Evolutionary conservation across 2,888 invertebrate genomes (phyloP), one percentile per base, ranked within the genome.

Genomic region (Idaea biselata): DNA sequence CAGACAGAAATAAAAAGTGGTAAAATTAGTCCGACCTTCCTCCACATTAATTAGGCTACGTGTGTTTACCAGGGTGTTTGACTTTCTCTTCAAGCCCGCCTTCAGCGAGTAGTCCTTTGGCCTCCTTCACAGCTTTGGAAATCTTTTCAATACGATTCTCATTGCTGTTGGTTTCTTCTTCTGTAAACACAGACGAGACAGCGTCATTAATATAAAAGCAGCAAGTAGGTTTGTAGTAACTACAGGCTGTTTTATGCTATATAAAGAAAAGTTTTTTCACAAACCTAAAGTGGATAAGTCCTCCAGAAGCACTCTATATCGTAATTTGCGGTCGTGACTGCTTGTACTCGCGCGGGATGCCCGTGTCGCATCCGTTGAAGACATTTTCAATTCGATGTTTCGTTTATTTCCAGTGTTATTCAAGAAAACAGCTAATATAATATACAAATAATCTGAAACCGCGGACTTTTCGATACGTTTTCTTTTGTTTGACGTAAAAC

Each of bases 61-160:
- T n/a, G n/a, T n/a, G 25, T 3, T 18, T 58, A 70, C 69, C 68
- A 58, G 68, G 66, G 68, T 90, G 84, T 60, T 78, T 80, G 0
- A 83, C 86, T 0, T 84, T 73, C 56, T 90, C 90, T 17, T 88
- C 84, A 0, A 86, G 73, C 0, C 77, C 79, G 0, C 86, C 86
- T 16, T 84, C 81, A 0, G 77, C 77, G 0, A 87, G 77, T 58
- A 91, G 67, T 0, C 68, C 66, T 59, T 87, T 75, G 0, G 84
- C 87, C 63, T 86, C 84, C 2, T 70, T 69, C 1, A 91, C 85
- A 0, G 81, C 86, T n/a, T 67, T 70, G 0, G 79, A 70, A 0
- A 88, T 87, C 70, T 77, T 83, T 8, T 85, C 78, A 73, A 91
- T 86, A 5, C 85, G 75, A n/a, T 85, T 82, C 1, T 71, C 75